Percentiles rank a stretch among this genome's conserved stretches.
Evolutionary conservation across 2,113 vertebrate species (phyloP).

Genomic region (Mellivora capensis): DNA sequence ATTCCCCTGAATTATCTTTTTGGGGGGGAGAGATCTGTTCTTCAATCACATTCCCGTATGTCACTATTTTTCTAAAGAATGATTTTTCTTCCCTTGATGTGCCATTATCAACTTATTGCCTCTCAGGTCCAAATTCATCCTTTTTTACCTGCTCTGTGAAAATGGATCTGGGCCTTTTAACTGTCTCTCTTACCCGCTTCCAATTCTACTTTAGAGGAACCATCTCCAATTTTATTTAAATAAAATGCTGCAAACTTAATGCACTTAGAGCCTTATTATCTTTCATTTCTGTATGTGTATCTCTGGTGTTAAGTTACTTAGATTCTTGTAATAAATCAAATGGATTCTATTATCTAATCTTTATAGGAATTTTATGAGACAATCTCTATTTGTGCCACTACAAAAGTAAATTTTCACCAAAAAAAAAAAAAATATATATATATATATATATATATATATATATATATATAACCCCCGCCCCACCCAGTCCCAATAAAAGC

Average conservation of each 20-base stretch:
- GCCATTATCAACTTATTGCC: background rate
- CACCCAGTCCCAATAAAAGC: background rate
- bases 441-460: too few relatives aligned
- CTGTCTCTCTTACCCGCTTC: background rate
- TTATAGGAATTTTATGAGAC: background rate
- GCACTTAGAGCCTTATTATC: background rate
- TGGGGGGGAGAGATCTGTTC: background rate
- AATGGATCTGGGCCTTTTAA: slow-evolving; percentile 8
- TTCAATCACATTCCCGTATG: background rate
- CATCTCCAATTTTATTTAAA: slow-evolving; percentile 9
- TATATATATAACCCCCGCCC: background rate
- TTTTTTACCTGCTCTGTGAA: background rate
- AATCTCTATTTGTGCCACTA: background rate
- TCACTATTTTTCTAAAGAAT: background rate
- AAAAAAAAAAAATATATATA: background rate
- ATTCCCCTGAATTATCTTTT: background rate
- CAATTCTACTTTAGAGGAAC: background rate
- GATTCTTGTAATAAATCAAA: slow-evolving; percentile 12
- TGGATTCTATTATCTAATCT: slow-evolving; percentile 5
- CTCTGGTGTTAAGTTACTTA: background rate
- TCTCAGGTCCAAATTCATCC: background rate
- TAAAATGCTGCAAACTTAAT: background rate
- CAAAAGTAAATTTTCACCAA: background rate
- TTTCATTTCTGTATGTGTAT: background rate
- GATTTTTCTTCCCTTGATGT: background rate